These are phyloP conservation scores for Habropoda laboriosa DNA, from an alignment of 1,140 invertebrate genomes.

Conservation along the genomic window DNA sequence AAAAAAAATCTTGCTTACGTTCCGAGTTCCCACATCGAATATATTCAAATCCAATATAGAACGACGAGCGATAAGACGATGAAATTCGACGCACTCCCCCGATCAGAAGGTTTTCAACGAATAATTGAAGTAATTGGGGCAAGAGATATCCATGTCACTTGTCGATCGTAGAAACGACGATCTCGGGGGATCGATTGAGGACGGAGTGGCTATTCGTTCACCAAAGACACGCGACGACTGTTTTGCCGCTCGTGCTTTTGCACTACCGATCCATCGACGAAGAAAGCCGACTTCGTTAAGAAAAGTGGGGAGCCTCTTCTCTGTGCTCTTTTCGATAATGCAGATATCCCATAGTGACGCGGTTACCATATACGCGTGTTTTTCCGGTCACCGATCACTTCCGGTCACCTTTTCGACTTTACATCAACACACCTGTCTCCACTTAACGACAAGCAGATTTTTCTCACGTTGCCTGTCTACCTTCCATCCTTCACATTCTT, in stretches of 20 bases:
- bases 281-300: constrained; percentile 49
- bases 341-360: constrained; percentile 50
- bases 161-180: neutral
- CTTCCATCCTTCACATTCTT: no score
- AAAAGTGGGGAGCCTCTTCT: constrained; percentile 59
- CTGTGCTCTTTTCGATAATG: constrained; percentile 54
- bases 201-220: constrained; percentile 44
- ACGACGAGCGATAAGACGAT: neutral
- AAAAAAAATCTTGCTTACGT: constrained; percentile 11
- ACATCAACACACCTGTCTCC: no score
- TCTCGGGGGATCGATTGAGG: constrained; percentile 20
- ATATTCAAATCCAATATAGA: neutral
- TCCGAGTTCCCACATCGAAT: constrained; percentile 30
- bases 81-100: neutral
- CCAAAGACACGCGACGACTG: constrained; percentile 62
- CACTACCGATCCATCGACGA: constrained; percentile 60
- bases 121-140: neutral
- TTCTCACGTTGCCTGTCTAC: no score
- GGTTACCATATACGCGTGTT: constrained; percentile 21
- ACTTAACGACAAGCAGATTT: neutral
- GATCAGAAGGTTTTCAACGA: neutral
- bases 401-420: constrained; percentile 19
- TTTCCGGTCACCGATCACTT: constrained; percentile 38
- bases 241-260: constrained; percentile 53
- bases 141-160: constrained; percentile 30